These are phyloP conservation scores for Tetanocera ferruginea DNA, from an alignment of 2,888 invertebrate species.

Conservation along the genomic window DNA sequence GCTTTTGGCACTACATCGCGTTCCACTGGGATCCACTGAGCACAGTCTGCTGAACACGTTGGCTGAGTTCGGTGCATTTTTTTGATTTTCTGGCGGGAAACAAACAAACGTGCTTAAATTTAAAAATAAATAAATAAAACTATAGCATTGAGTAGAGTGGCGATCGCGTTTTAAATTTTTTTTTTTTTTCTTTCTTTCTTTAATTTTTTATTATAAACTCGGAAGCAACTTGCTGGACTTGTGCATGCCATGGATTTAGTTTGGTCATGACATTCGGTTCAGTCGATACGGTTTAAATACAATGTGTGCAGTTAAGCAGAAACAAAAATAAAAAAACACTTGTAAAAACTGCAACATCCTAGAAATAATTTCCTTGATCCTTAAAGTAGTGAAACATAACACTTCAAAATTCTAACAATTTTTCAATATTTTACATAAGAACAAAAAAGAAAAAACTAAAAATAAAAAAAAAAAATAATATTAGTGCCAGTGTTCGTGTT, in stretches of 20 bases:
- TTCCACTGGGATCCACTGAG: neutral
- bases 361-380: constrained; percentile 3
- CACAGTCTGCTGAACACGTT: constrained; percentile 7
- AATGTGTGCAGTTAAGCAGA: neutral
- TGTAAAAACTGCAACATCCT: neutral
- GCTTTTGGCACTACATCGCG: neutral
- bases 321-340: constrained; percentile 1
- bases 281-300: neutral
- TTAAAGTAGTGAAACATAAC: neutral
- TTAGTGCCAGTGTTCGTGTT: neutral
- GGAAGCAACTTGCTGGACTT: constrained; percentile 25
- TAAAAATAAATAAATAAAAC: neutral
- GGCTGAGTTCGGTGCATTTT: constrained; percentile 11
- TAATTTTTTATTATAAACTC: constrained; percentile 2
- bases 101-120: neutral
- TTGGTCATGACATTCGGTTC: constrained; percentile 34
- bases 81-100: neutral
- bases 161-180: neutral
- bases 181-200: too few relatives aligned
- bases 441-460: neutral
- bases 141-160: too few relatives aligned
- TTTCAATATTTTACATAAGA: neutral
- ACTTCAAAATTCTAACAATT: neutral
- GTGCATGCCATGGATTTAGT: constrained; percentile 16
- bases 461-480: neutral